Percentiles rank a stretch among this genome's conserved stretches.
phyloP scores from a whole-genome alignment of 2,888 invertebrate genomes.

The Chesias legatella region DNA sequence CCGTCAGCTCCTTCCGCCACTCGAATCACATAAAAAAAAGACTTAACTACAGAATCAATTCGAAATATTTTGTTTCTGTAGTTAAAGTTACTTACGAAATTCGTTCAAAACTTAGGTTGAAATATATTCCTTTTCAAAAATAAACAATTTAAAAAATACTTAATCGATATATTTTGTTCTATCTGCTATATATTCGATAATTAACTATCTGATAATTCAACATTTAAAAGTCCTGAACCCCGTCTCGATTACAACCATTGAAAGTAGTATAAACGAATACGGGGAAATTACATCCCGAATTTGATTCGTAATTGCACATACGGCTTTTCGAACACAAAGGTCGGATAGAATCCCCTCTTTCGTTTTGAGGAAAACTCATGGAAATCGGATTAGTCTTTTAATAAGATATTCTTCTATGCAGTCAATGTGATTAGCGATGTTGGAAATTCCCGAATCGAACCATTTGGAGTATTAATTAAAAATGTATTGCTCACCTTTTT shows the following conservation, averaged over 20 bases:
- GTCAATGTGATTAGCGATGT: slow-evolving; percentile 14
- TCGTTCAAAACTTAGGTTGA: no score
- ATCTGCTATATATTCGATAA: no score
- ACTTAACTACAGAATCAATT: no score
- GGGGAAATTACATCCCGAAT: slow-evolving; percentile 44
- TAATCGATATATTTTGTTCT: no score
- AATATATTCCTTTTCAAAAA: no score
- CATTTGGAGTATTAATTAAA: slow-evolving; percentile 6
- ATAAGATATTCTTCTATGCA: slow-evolving; percentile 33
- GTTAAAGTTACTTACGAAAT: no score
- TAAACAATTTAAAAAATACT: no score
- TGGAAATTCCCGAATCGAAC: slow-evolving; percentile 18
- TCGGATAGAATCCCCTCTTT: slow-evolving; percentile 1
- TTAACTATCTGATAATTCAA: no score
- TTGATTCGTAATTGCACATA: slow-evolving; percentile 48
- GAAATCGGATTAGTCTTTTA: slow-evolving; percentile 35
- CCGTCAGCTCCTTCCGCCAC: no score
- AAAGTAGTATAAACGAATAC: slow-evolving; percentile 27
- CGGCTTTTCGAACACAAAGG: slow-evolving; percentile 32
- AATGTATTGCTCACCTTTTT: slow-evolving; percentile 15
- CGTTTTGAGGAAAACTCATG: slow-evolving; percentile 29
- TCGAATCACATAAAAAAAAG: no score
- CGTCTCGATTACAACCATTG: slow-evolving; percentile 12
- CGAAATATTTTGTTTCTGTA: no score
- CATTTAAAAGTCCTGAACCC: background rate